These are phyloP conservation scores for Montipora efflorescens DNA, from an alignment of 64 coral and sea anemone genomes.

Conservation along the genomic window DNA sequence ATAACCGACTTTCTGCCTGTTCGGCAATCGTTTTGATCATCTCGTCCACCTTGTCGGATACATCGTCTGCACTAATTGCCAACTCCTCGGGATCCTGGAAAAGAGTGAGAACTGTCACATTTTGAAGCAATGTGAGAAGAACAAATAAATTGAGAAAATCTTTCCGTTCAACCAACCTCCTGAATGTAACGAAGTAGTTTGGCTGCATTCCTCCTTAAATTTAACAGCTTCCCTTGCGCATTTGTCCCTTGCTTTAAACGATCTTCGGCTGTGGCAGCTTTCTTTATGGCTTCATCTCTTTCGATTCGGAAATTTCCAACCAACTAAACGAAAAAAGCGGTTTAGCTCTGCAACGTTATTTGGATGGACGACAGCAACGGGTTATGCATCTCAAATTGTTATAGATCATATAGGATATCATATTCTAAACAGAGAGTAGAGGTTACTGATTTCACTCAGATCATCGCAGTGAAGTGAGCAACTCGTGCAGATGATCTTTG, in stretches of 20 bases:
- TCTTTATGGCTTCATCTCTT: not conserved
- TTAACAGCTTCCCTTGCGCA: conserved; percentile 35
- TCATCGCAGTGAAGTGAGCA: too few species aligned
- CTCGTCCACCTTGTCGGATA: conserved; percentile 55
- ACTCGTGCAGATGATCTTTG: too few species aligned
- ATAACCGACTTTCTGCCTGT: not conserved
- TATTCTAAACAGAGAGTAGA: too few species aligned
- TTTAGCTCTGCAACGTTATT: not conserved
- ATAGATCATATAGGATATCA: too few species aligned
- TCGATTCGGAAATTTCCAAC: not conserved
- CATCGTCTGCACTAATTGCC: conserved; percentile 24
- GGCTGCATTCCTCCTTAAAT: conserved; percentile 46
- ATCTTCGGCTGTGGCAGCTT: conserved; percentile 22
- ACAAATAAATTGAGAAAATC: not conserved
- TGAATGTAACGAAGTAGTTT: conserved; percentile 56
- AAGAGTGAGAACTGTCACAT: not conserved
- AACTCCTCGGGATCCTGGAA: conserved; percentile 57
- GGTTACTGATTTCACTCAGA: too few species aligned
- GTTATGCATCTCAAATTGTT: too few species aligned
- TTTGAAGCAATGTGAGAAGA: too few species aligned
- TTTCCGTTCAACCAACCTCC: conserved; percentile 26
- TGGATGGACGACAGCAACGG: too few species aligned
- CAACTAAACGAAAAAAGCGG: conserved; percentile 18
- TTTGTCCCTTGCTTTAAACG: not conserved
- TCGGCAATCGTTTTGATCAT: conserved; percentile 48